Percentiles rank a stretch among this genome's conserved stretches.
Conservation (phyloP, 2,888 invertebrate species). For the Pristionchus arcanus region DNA sequence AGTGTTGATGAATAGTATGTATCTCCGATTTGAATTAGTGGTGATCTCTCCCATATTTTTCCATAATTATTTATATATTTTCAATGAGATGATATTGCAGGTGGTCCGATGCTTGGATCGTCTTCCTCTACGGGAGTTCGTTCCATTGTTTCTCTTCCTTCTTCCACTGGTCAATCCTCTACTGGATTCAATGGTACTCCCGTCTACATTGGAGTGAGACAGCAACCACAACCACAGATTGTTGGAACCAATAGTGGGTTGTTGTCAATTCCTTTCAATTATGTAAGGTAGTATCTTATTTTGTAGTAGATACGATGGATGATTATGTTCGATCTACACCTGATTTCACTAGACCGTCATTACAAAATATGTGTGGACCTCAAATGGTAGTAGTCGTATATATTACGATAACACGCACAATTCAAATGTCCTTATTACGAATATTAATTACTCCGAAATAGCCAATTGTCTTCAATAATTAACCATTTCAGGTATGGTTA, state of each 20-base stretch:
- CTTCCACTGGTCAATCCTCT: background rate
- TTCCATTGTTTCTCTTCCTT: background rate
- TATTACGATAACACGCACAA: too few species aligned
- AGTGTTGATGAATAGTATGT: too few species aligned
- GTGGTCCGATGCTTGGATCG: background rate
- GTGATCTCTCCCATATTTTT: too few species aligned
- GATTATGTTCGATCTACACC: too few species aligned
- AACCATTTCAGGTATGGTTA: background rate
- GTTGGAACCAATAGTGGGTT: background rate
- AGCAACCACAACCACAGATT: background rate
- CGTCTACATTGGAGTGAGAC: slow-evolving; percentile 4
- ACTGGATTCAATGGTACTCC: background rate
- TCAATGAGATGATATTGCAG: background rate
- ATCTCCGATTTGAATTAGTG: too few species aligned
- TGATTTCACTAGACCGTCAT: too few species aligned
- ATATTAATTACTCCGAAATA: background rate
- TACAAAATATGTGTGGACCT: too few species aligned
- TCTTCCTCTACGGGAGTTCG: background rate
- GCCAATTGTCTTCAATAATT: background rate
- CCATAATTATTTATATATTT: background rate
- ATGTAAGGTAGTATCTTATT: background rate
- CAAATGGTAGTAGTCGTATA: too few species aligned
- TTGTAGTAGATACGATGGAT: background rate
- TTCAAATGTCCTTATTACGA: too few species aligned
- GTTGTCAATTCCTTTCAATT: background rate